Base-by-base conservation (phyloP, 2,888 invertebrate genomes). In the Idaea aversata region DNA sequence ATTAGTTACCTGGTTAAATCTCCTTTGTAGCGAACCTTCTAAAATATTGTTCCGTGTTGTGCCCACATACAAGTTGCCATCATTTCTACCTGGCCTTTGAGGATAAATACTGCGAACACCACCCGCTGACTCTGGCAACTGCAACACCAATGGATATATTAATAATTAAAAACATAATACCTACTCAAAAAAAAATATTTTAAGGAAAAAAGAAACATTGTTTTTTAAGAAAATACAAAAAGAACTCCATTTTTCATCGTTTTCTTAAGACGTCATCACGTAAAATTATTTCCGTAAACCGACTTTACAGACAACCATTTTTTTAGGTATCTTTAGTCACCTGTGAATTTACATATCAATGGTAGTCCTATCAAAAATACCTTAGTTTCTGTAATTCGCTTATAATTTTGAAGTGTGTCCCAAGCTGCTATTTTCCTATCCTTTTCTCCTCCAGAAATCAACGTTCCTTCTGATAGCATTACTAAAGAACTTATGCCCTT, bases 391-490 rank as follows among this genome's bases (percentile, higher is more conserved):
- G 97, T 97, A 75, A 98, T 97, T 81, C 96, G 95, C 86, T 97
- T 97, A 84, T 98, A 98, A 83, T 97, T 97, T 83, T 97, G 97
- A 69, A 97, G 87, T 0, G 97, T 96, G 82, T 98, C 98, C 98
- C 98, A 98, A 0, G 98, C 98, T 0, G 97, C 97, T 73, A 98
- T 97, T 88, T 97, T 97, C 47, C 97, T 93, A 82, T 98, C 98
- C 77, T 97, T 97, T 79, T 98, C 98, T 0, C 98, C 98, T 0
- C 98, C 98, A 0, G 98, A 98, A 61, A 98, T 93, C 10, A 98
- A 86, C 0, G 98, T 98, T 0, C 98, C 98, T 88, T 98, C 98
- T 0, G 97, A 97, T 62, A 98, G 91, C 97, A 98, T 97, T 62
- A 97, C 95, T 66, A 98, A 88, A 0, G 97, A 96, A 73, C 97